Evolutionary conservation across 1,140 invertebrate genomes (phyloP), one percentile per base, ranked within the genome.

Genomic region (Zaprionus capensis): DNA sequence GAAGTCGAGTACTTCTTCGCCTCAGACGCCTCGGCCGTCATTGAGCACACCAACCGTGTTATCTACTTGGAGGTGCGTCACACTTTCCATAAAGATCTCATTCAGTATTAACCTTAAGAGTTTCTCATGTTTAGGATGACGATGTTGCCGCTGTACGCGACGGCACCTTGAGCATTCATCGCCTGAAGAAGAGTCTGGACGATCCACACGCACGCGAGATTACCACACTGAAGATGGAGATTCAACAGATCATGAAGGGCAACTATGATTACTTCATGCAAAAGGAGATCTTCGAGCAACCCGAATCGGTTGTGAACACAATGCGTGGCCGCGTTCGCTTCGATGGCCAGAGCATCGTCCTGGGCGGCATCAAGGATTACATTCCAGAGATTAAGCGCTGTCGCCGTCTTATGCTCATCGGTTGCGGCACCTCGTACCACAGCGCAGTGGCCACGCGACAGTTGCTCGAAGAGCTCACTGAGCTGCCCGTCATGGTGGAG

Each of bases 231-330:
- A 99, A 99, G 93, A 97, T 99, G 96, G 98, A 99, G 94, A 96
- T 99, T 66, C 98, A 99, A 92, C 96, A 99, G 93, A 99, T 99
- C 76, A 99, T 99, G 99, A 99, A 99, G 94, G 99, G 99, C 36
- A 99, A 98, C 91, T 99, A 97, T 94, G 97, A 97, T 78, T 99
- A 97, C 68, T 99, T 99, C 93, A 99, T 99, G 99, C 98, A 99
- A 93, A 99, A 99, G 93, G 99, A 99, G 95, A 99, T 99, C 91
- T 99, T 99, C 94, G 99, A 99, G 92, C 99, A 99, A 92, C 98
- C 99, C 0, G 99, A 99, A 91, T 99, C 99, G 17, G 98, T 99
- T n/a, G 96, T 99, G 1, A 99, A 99, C 92, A 99, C 99, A 0
- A 99, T 99, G 99, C 96, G 99, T 93, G 99, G 99, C 24, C 96